These are phyloP conservation scores for Megatriorchis doriae DNA, from an alignment of 2,113 vertebrate genomes.

Conservation along the genomic window DNA sequence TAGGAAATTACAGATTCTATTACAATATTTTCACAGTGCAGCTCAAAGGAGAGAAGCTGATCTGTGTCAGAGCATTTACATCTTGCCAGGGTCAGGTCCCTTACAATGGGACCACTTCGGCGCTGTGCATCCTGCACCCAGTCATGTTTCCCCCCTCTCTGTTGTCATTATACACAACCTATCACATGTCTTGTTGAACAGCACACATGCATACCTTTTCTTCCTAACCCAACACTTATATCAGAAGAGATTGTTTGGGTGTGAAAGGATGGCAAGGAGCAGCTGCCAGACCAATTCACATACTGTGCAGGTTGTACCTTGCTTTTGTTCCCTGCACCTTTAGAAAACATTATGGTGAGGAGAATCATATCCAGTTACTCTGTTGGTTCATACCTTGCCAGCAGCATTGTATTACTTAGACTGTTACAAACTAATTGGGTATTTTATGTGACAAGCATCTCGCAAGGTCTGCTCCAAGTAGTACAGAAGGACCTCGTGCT, in stretches of 20 bases:
- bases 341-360: not conserved
- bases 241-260: not conserved
- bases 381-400: not conserved
- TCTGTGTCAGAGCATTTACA: not conserved
- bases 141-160: not conserved
- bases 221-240: not conserved
- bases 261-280: not conserved
- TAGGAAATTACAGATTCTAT: not conserved
- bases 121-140: not conserved
- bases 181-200: accelerated
- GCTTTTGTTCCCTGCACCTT: not conserved
- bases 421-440: not conserved
- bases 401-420: not conserved
- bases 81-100: not conserved
- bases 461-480: not conserved
- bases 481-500: not conserved
- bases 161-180: not conserved
- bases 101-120: accelerated
- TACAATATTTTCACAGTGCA: not conserved
- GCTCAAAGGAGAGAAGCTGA: not conserved
- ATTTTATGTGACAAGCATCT: not conserved
- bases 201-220: not conserved
- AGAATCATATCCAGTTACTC: not conserved
- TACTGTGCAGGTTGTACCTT: not conserved
- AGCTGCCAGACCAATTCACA: not conserved